Base-by-base conservation (phyloP, 2,888 invertebrate species). In the Saturnia pavonia region DNA sequence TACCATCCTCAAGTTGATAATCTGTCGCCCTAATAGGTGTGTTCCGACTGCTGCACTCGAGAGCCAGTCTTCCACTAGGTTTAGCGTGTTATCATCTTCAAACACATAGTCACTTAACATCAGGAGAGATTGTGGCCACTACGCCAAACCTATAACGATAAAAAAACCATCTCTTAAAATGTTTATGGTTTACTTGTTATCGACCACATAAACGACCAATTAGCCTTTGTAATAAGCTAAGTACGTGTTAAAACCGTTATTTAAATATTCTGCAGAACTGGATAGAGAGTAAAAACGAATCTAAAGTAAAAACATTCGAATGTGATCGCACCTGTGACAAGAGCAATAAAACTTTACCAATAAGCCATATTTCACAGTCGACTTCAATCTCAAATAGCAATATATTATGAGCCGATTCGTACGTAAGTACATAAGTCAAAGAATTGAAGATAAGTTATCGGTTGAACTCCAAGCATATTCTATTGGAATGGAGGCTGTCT, bases 301-400 rank as follows among this genome's bases (percentile, higher is more conserved):
- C 83, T 80, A 82, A 82, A 84, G 81, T 84, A 86, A 86, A 70
- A 89, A 85, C 83, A 86, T 80, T 75, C 76, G 79, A 83, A 81
- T 81, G 86, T 86, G 82, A 84, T 87, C 85, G 89, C 90, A 91
- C 89, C 90, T 90, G 90, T 88, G 90, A 91, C 90, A 88, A 85
- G 86, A 81, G 89, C 89, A 91, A 92, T 92, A 92, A 91, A 93
- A 93, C 92, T 93, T 92, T 92, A 88, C 91, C 92, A 92, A 92
- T 92, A 92, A 89, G 88, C 90, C 83, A 90, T 92, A 91, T 92
- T 89, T 93, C 91, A 91, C 87, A 89, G 88, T 90, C 89, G 82
- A 87, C 88, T 91, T 91, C 88, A 88, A 91, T 91, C 90, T 91
- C 90, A 89, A 91, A 92, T 84, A 84, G 86, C 91, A 88, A 92